Percentiles rank a stretch among this genome's conserved stretches.
Conservation (phyloP, 2,797 vertebrate genomes). For the Megalops cyprinoides region DNA sequence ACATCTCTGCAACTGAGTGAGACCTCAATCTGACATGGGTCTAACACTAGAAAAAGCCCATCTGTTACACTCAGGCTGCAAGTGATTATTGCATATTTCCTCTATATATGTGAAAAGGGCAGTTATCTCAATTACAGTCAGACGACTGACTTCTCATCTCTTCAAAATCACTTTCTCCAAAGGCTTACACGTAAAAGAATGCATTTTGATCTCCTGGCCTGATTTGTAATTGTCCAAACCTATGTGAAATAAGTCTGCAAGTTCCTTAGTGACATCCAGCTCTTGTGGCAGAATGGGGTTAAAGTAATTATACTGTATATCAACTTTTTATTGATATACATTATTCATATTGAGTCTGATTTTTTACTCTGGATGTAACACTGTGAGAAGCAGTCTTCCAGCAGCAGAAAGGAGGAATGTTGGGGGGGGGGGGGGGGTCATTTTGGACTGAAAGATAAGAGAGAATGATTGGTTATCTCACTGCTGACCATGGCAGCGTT, state of each 20-base stretch:
- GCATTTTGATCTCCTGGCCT: not conserved
- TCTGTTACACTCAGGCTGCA: slow-evolving; percentile 42
- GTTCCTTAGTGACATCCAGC: not conserved
- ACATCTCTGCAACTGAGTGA: slow-evolving; percentile 28
- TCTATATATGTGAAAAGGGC: slow-evolving; percentile 22
- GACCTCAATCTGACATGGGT: slow-evolving; percentile 26
- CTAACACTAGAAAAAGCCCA: slow-evolving; percentile 23
- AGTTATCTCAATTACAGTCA: slow-evolving; percentile 31
- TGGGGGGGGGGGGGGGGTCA: too few species aligned
- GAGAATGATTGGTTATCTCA: not conserved
- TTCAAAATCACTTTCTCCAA: not conserved
- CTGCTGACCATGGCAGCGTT: not conserved
- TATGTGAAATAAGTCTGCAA: not conserved
- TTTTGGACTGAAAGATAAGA: not conserved
- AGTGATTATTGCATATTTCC: not conserved
- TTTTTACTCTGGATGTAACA: not conserved
- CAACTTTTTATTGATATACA: slow-evolving; percentile 17
- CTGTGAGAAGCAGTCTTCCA: not conserved
- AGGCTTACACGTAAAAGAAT: not conserved
- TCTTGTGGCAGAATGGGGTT: not conserved
- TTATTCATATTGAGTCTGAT: slow-evolving; percentile 12
- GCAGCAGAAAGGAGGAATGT: not conserved
- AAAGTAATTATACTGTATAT: slow-evolving; percentile 23
- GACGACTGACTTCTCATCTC: slow-evolving; percentile 27
- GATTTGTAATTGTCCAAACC: not conserved